Conservation (phyloP, 2,113 vertebrate genomes). For the Microtus richardsoni region DNA sequence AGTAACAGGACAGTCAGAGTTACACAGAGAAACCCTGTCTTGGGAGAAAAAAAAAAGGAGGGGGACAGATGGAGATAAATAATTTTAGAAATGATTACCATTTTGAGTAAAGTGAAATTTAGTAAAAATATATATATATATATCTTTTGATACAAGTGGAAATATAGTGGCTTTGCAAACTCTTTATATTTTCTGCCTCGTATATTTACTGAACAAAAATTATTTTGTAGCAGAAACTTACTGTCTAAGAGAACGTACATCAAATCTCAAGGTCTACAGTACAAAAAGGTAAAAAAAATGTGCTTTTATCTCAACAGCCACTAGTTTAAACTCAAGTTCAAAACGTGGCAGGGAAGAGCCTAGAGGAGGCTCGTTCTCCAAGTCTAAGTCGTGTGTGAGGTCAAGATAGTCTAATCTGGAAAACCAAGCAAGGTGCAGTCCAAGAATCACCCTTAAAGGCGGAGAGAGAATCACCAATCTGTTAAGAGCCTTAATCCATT, state of each 20-base stretch:
- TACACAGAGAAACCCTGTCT: not conserved
- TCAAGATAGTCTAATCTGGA: not conserved
- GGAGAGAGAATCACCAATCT: not conserved
- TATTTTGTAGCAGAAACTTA: not conserved
- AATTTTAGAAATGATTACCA: not conserved
- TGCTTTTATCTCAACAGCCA: conserved; percentile 2
- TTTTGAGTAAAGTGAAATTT: not conserved
- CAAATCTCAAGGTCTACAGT: not conserved
- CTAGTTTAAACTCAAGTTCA: not conserved
- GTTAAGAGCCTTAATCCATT: not conserved
- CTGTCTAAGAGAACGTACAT: not conserved
- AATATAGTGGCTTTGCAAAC: not conserved
- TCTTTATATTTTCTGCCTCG: not conserved
- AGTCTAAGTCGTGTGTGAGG: not conserved
- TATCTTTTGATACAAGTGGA: conserved; percentile 6
- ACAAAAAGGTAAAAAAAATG: conserved; percentile 58
- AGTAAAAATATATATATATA: not conserved
- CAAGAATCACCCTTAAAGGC: not conserved
- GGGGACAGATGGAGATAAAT: not conserved
- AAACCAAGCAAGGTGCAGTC: not conserved
- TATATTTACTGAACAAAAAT: not conserved
- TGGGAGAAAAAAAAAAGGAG: not conserved
- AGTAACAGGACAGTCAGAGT: not conserved
- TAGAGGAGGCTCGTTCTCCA: not conserved
- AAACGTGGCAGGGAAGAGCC: not conserved